Conservation (phyloP, 2,113 vertebrate genomes). For the Stegostoma tigrinum region DNA sequence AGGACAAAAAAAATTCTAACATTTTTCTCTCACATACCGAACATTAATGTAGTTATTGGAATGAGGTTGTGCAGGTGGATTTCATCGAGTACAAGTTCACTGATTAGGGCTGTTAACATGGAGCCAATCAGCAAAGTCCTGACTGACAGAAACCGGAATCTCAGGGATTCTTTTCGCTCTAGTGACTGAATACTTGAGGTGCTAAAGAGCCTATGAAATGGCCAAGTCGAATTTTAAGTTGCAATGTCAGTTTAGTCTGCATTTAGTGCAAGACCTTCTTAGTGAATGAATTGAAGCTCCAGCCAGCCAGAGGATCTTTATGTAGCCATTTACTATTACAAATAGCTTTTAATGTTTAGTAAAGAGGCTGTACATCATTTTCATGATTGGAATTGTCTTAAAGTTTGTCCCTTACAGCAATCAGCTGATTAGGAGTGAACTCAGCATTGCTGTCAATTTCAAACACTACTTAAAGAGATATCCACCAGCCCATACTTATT, state of each 20-base stretch:
- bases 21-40: not conserved
- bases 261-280: not conserved
- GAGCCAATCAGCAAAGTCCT: no score
- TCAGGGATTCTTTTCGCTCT: no score
- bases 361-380: not conserved
- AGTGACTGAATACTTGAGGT: not conserved
- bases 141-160: no score
- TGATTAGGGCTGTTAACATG: no score
- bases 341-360: not conserved
- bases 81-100: no score
- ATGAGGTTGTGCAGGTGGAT: no score
- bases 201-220: not conserved
- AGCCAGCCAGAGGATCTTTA: not conserved
- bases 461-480: not conserved
- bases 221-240: not conserved
- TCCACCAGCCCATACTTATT: not conserved
- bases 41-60: not conserved
- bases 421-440: not conserved
- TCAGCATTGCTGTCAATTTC: not conserved
- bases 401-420: not conserved
- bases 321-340: not conserved
- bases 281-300: not conserved
- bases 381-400: not conserved
- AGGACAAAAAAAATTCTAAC: not conserved
- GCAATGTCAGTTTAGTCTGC: not conserved